Percentiles rank a stretch among this genome's conserved stretches.
phyloP scores from a whole-genome alignment of 2,113 vertebrate genomes.

The Corydoras sp. region DNA sequence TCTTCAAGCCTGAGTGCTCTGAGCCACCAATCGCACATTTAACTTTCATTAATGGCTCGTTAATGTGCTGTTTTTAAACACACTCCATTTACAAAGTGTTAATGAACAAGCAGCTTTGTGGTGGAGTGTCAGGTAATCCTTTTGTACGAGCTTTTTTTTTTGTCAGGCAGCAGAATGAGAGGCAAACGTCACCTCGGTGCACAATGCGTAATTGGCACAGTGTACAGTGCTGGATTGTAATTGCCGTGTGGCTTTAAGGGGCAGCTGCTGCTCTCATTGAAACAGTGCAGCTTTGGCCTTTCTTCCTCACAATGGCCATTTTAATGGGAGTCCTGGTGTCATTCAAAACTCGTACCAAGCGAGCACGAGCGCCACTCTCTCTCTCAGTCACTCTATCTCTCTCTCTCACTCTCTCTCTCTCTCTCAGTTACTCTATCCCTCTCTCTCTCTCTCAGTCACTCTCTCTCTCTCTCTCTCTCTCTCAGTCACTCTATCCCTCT shows the following conservation, averaged over 20 bases:
- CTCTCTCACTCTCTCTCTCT: not conserved
- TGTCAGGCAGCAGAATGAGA: constrained; percentile 17
- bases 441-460: not conserved
- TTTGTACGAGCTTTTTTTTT: constrained; percentile 22
- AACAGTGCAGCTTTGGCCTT: constrained; percentile 90
- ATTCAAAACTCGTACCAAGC: constrained; percentile 97
- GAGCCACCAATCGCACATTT: not conserved
- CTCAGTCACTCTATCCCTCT: not conserved
- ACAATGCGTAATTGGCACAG: constrained; percentile 42
- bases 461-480: not conserved
- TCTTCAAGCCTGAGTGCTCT: constrained; percentile 16
- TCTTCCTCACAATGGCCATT: constrained; percentile 92
- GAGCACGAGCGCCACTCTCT: constrained; percentile 80
- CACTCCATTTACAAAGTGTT: constrained; percentile 24
- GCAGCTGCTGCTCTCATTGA: constrained; percentile 82
- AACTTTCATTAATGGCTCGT: constrained; percentile 13
- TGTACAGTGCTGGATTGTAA: constrained; percentile 51
- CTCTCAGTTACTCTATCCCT: too few species aligned
- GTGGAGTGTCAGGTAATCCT: constrained; percentile 41
- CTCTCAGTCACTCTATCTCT: not conserved
- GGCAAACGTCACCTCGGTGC: constrained; percentile 39
- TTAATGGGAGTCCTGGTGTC: constrained; percentile 85
- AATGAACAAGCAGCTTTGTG: constrained; percentile 37
- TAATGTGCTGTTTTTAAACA: constrained; percentile 22
- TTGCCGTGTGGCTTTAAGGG: constrained; percentile 86